A percentile compares a stretch with the other conserved stretches of the same genome.
Evolutionary conservation across 2,797 vertebrate species (phyloP).

Genomic region (Manis javanica): DNA sequence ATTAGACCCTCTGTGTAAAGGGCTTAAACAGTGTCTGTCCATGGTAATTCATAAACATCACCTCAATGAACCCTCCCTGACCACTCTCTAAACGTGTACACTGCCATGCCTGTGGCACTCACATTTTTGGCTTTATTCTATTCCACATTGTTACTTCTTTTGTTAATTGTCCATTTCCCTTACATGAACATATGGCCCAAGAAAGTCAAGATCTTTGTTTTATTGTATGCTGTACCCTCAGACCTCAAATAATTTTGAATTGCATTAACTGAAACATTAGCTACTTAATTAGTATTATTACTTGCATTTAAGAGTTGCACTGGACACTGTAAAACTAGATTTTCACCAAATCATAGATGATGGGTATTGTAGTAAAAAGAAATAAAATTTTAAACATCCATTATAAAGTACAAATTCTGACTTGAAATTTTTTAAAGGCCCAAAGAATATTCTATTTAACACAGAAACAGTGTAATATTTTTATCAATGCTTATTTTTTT

Average conservation of each 20-base stretch:
- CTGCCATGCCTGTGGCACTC: neutral
- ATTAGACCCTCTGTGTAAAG: neutral
- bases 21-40: neutral
- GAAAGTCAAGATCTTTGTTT: neutral
- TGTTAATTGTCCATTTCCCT: neutral
- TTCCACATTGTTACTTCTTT: neutral
- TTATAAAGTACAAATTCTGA: neutral
- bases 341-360: neutral
- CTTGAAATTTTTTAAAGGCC: too few relatives aligned
- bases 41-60: neutral
- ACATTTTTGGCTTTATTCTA: neutral
- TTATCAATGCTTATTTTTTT: too few relatives aligned
- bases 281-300: neutral
- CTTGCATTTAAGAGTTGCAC: neutral
- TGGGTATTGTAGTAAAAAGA: neutral
- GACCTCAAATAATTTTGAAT: neutral
- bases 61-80: neutral
- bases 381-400: conserved; percentile 1
- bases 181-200: neutral
- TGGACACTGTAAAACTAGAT: neutral
- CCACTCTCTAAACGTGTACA: neutral
- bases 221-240: neutral
- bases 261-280: neutral
- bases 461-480: too few relatives aligned
- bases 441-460: too few relatives aligned